Percentiles rank a stretch among this genome's conserved stretches.
These are phyloP conservation scores for Rhinopithecus roxellana DNA, from an alignment of 2,113 vertebrate species.

Conservation along the genomic window DNA sequence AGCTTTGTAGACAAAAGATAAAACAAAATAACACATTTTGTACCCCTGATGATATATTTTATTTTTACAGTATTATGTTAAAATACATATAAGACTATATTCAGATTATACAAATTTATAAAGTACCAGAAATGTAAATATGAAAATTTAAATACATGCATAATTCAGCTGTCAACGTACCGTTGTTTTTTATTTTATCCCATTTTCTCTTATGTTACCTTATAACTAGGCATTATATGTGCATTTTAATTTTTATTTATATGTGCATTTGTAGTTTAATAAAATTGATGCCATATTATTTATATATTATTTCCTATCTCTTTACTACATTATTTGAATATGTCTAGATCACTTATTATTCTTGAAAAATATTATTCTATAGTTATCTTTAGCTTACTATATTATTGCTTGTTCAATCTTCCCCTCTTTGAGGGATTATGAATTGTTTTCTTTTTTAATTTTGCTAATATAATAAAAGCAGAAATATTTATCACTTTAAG, in stretches of 20 bases:
- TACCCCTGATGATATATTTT: neutral
- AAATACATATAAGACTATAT: neutral
- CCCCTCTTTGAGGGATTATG: neutral
- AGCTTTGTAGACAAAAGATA: neutral
- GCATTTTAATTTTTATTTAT: neutral
- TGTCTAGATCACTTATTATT: neutral
- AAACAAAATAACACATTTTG: neutral
- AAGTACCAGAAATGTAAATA: neutral
- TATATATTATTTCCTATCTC: neutral
- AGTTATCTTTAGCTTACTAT: neutral
- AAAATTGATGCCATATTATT: neutral
- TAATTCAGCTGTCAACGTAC: neutral
- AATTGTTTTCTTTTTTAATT: neutral
- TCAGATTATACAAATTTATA: neutral
- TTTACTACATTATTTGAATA: neutral
- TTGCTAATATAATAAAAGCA: neutral
- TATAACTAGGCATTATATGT: neutral
- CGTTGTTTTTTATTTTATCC: neutral
- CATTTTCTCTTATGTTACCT: neutral
- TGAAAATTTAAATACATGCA: neutral
- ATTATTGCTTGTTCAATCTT: neutral
- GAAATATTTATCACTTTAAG: neutral
- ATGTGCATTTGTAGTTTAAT: neutral
- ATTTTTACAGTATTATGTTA: neutral
- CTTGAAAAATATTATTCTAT: slow-evolving; percentile 10